phyloP scores from a whole-genome alignment of 2,113 vertebrate species.

The Otus sunia region DNA sequence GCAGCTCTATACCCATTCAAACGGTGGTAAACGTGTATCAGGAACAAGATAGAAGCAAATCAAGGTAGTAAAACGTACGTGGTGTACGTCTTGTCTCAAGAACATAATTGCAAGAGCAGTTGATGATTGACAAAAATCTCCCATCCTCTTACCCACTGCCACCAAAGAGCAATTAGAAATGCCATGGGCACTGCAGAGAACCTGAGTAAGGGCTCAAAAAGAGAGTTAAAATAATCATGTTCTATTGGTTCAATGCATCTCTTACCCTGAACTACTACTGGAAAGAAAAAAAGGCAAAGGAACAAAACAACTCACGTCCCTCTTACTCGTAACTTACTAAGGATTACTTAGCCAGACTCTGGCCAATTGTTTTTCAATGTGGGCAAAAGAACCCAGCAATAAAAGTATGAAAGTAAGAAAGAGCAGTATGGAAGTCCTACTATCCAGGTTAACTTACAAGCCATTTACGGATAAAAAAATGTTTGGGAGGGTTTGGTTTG shows the following conservation, averaged over 20 bases:
- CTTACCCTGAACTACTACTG: background rate
- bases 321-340: fast-evolving
- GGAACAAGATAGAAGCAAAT: background rate
- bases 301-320: fast-evolving
- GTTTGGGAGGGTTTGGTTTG: background rate
- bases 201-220: background rate
- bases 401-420: background rate
- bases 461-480: background rate
- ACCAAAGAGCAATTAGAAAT: background rate
- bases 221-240: background rate
- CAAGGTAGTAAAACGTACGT: background rate
- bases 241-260: background rate
- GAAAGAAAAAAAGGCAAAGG: background rate
- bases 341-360: fast-evolving
- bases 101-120: fast-evolving
- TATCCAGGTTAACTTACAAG: fast-evolving
- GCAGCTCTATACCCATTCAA: background rate
- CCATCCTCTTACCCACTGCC: background rate
- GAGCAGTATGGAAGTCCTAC: background rate
- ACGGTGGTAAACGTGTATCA: fast-evolving
- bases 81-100: background rate
- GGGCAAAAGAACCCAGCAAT: background rate
- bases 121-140: background rate
- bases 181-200: fast-evolving
- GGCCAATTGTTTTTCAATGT: fast-evolving